Percentiles rank a stretch among this genome's conserved stretches.
These are phyloP conservation scores for Ivindomyrus marchei DNA, from an alignment of 2,113 vertebrate genomes.

Conservation along the genomic window DNA sequence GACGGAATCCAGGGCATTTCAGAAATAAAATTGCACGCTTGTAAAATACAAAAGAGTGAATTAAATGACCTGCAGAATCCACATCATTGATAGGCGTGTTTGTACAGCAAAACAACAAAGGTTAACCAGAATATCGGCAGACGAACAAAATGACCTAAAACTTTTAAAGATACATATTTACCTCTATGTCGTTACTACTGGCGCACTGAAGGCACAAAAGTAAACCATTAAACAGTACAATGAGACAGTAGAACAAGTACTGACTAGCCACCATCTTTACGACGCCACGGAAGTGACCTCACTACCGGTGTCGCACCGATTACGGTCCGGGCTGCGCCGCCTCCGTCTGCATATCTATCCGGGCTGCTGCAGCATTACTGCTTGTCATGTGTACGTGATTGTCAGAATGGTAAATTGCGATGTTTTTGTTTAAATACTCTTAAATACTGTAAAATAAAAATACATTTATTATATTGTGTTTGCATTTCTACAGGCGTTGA, in stretches of 20 bases:
- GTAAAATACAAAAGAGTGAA: background rate
- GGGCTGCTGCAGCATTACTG: background rate
- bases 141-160: background rate
- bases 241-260: slow-evolving; percentile 32
- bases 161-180: slow-evolving; percentile 28
- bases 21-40: background rate
- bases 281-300: slow-evolving; percentile 26
- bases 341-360: background rate
- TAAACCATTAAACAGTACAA: slow-evolving; percentile 36
- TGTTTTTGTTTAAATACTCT: background rate
- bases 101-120: background rate
- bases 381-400: background rate
- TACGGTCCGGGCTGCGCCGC: background rate
- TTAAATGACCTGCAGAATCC: background rate
- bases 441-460: background rate
- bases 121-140: background rate
- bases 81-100: background rate
- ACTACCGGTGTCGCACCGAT: slow-evolving; percentile 7
- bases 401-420: background rate
- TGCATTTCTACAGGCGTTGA: background rate
- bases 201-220: slow-evolving; percentile 17
- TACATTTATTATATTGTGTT: background rate
- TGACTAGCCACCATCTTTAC: slow-evolving; percentile 16
- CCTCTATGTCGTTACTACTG: slow-evolving; percentile 45
- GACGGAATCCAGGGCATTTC: background rate